Base-by-base conservation (phyloP, 2,888 invertebrate species). In the Melanchra persicariae region DNA sequence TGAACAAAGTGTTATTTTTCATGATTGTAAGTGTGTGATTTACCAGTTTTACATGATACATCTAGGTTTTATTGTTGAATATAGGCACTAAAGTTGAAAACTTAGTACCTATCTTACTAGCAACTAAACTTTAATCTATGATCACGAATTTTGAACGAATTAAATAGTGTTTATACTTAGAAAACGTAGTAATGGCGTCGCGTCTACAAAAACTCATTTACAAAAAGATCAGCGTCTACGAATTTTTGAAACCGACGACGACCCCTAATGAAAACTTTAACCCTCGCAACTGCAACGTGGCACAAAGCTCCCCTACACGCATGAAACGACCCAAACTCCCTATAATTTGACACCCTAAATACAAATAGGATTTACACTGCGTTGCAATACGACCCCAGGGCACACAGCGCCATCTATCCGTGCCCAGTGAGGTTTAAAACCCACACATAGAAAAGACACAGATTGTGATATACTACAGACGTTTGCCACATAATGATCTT, bases 341-440 rank as follows among this genome's bases (percentile, higher is more conserved):
- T 37, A 61, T 68, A 74, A 70, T 80, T 77, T 19, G 51, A 61
- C 71, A 69, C 78, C 63, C 73, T 47, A 77, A 61, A 62, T 64
- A 67, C 72, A 77, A 80, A 79, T 57, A 80, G 52, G 60, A 81
- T 67, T 76, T 61, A 79, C 12, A 61, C 61, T 34, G 76, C 63
- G 81, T 62, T 81, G 78, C 71, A 81, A 51, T n/a, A 47, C 79
- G 64, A 71, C 68, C 69, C 69, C 55, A 37, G 17, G 22, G 30
- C 49, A 12, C 24, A 1, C 71, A 79, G 45, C 79, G 79, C 79
- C 79, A 79, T 79, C 79, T 79, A 81, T 61, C 81, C 37, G 63
- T 12, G 17, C 34, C 22, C 15, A 49, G 43, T 22, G 17, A 17
- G 47, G 62, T 26, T 74, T 40, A 22, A 9, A 30, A 52, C 57